Evolutionary conservation across 2,797 vertebrate genomes (phyloP), one percentile per base, ranked within the genome.

Genomic region (Galagoides demidoff): DNA sequence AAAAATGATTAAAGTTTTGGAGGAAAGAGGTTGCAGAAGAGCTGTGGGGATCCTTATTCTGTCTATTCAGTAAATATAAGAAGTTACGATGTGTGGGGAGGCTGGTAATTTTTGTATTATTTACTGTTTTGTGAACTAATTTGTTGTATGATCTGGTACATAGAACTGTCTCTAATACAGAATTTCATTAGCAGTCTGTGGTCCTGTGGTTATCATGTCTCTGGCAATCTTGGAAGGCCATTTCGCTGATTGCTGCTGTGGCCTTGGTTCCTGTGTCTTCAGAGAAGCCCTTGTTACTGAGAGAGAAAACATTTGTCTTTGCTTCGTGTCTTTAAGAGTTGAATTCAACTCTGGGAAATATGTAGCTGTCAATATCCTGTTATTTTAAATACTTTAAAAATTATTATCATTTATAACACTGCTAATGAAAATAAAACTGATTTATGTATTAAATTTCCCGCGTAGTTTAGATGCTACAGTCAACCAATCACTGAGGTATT

Each of bases 361-460:
- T 39, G 82, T 6, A 78, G 3, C 0, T 66, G 14, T 71, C 10
- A 25, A 57, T 2, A 5, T 49, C 25, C 29, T 52, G 10, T 31
- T 68, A 25, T 59, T 95, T 87, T 73, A 90, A 92, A 52, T 86
- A 31, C 10, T 73, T 13, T 61, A 90, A 34, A 59, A 8, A 94
- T 63, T 74, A 8, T 57, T 19, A 12, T n/a, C 29, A 70, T 81
- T 68, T 89, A 83, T 59, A 61, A 39, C n/a, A 39, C 43, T 66
- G 25, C 66, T 82, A 66, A 52, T 66, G 52, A 76, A 86, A 79
- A 78, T 66, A 89, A 66, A 92, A 89, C 1, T 37, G 23, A 70
- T 57, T 3, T 37, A 59, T 68, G 71, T 66, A 66, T 9, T 87
- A 85, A 63, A 23, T 59, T 78, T 71, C 78, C 22, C 22, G n/a